phyloP scores from a whole-genome alignment of 2,113 vertebrate species.

The Oncorhynchus masou region DNA sequence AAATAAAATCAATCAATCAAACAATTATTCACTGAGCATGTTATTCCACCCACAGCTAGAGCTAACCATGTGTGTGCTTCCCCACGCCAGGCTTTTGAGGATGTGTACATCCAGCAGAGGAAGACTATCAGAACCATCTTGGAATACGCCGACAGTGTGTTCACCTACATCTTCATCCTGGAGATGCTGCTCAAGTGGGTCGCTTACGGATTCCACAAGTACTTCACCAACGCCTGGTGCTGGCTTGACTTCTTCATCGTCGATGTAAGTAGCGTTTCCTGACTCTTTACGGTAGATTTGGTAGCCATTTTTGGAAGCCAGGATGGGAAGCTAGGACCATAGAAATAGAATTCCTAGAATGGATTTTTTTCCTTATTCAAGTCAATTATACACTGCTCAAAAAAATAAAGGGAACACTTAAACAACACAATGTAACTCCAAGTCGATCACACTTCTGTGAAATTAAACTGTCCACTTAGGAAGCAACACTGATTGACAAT shows the following conservation, averaged over 20 bases:
- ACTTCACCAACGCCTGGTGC: slow-evolving; percentile 99
- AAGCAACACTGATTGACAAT: no score
- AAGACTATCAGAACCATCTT: slow-evolving; percentile 91
- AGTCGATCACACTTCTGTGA: no score
- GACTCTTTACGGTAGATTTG: slow-evolving; percentile 14
- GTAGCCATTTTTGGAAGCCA: neutral
- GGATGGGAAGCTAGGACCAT: slow-evolving; percentile 9
- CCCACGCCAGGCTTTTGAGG: slow-evolving; percentile 88
- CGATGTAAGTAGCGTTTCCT: slow-evolving; percentile 83
- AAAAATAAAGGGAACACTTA: no score
- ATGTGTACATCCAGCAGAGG: slow-evolving; percentile 97
- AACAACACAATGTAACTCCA: no score
- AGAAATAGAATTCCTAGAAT: no score
- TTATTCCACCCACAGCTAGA: neutral
- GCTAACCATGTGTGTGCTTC: slow-evolving; percentile 8
- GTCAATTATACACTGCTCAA: no score
- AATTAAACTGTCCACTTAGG: no score
- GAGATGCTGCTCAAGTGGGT: slow-evolving; percentile 99
- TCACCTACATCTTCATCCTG: slow-evolving; percentile 99
- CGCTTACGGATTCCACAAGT: slow-evolving; percentile 96
- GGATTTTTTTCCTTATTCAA: neutral
- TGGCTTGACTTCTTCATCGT: slow-evolving; percentile 99
- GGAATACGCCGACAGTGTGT: slow-evolving; percentile 94
- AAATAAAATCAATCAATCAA: no score
- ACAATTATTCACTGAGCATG: no score